Percentiles rank a stretch among this genome's conserved stretches.
These are phyloP conservation scores for Aplocera efformata DNA, from an alignment of 2,888 invertebrate genomes.

Conservation along the genomic window DNA sequence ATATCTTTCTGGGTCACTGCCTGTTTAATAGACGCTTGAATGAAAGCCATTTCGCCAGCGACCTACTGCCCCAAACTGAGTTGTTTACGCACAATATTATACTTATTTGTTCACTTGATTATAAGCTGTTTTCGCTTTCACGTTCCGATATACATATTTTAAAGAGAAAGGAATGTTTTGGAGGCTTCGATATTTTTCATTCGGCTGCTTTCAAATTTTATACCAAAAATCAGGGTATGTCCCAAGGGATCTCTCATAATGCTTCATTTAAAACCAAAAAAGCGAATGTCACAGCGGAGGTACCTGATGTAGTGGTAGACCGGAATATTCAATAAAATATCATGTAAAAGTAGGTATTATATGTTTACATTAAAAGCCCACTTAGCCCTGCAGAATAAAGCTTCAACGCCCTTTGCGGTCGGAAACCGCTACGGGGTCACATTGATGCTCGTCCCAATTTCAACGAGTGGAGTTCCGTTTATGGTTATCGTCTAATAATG, in stretches of 20 bases:
- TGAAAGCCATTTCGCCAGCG: slow-evolving; percentile 64
- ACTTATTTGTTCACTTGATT: slow-evolving; percentile 45
- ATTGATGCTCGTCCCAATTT: slow-evolving; percentile 44
- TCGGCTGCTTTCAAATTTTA: too few relatives aligned
- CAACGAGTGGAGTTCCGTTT: slow-evolving; percentile 49
- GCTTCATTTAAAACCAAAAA: too few relatives aligned
- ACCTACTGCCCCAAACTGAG: slow-evolving; percentile 55
- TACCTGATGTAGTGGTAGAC: too few relatives aligned
- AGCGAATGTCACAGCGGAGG: too few relatives aligned
- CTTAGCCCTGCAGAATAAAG: slow-evolving; percentile 35
- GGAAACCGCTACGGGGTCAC: slow-evolving; percentile 49
- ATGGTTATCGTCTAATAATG: slow-evolving; percentile 17
- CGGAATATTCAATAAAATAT: too few relatives aligned
- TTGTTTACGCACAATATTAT: slow-evolving; percentile 45
- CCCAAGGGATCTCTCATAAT: too few relatives aligned
- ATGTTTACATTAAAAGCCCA: slow-evolving; percentile 29
- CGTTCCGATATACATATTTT: slow-evolving; percentile 17
- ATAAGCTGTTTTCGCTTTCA: slow-evolving; percentile 26
- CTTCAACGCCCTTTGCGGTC: slow-evolving; percentile 45
- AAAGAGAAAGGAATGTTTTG: slow-evolving; percentile 17
- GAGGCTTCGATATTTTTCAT: neutral
- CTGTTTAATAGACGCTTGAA: slow-evolving; percentile 50
- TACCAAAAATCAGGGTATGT: too few relatives aligned
- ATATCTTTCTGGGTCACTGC: slow-evolving; percentile 62
- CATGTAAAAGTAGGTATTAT: too few relatives aligned